Evolutionary conservation across 2,888 invertebrate species (phyloP).

Genomic region (Tachina grossa): DNA sequence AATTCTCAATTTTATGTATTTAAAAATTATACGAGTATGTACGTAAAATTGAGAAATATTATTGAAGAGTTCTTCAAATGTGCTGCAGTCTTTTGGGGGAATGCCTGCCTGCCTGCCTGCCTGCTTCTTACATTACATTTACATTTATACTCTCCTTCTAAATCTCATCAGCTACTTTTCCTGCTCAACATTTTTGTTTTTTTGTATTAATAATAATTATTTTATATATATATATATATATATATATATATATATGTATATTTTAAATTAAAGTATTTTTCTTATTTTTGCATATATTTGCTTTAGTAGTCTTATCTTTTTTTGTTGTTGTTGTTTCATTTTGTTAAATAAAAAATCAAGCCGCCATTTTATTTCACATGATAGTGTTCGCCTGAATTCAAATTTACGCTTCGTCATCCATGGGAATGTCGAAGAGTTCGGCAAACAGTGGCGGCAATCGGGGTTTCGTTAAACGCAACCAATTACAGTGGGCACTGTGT

Average conservation of each 20-base stretch:
- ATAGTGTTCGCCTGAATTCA: neutral
- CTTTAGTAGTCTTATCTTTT: conserved; percentile 68
- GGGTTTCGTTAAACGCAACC: conserved; percentile 92
- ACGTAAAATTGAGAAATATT: no score
- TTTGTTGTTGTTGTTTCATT: conserved; percentile 55
- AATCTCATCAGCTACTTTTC: conserved; percentile 29
- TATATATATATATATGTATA: neutral
- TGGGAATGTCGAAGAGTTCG: conserved; percentile 98
- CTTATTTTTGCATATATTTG: conserved; percentile 55
- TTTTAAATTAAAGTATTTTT: conserved; percentile 48
- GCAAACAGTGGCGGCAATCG: conserved; percentile 96
- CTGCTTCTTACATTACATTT: conserved; percentile 6
- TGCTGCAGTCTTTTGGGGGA: no score
- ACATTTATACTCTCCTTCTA: conserved; percentile 1
- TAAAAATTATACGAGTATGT: no score
- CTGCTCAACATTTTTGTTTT: conserved; percentile 22
- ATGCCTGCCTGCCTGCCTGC: neutral
- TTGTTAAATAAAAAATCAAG: conserved; percentile 50
- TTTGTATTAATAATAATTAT: conserved; percentile 37
- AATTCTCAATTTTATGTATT: no score
- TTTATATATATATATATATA: conserved; percentile 14
- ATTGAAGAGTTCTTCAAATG: no score
- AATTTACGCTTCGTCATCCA: conserved; percentile 86
- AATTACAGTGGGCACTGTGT: conserved; percentile 92
- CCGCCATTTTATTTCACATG: conserved; percentile 56